Evolutionary conservation across 2,888 invertebrate genomes (phyloP), one percentile per base, ranked within the genome.

Genomic region (Cephus sareptanus): DNA sequence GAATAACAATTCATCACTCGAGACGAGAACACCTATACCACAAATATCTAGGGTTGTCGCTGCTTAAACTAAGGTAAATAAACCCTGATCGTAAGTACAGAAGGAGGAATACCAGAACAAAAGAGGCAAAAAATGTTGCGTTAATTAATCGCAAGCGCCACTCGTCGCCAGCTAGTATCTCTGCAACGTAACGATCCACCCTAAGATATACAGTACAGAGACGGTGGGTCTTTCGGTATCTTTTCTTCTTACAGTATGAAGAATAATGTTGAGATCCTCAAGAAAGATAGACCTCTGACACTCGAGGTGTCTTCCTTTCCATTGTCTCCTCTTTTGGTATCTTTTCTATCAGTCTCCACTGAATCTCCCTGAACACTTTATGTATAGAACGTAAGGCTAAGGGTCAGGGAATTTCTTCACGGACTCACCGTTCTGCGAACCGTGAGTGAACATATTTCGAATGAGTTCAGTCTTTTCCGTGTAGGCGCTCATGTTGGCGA

Each of bases 401-500:
- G 23, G 56, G 56, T 56, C 56, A 56, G 56, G 23, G 56, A 23
- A 56, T 56, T 23, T 56, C 23, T 56, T 56, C 9, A 23, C 56
- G 23, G 23, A 56, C 90, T 88, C 83, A 92, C 92, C 88, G 76
- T 85, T 87, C 74, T 88, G 89, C 0, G 90, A 84, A 37, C 93
- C 94, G 78, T 94, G 93, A 2, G 92, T 93, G 75, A 97, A 95
- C 85, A 96, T 94, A 77, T 93, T 92, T 83, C 94, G 94, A 0
- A 97, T 92, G 77, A 94, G 93, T 34, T 95, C 94, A 0, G 97
- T 97, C 92, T 98, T 98, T 34, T 95, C 95, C 37, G 95, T 94
- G 88, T 98, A 97, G 79, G 97, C 96, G 86, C 95, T 94, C 70
- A 95, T 95, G 77, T 94, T 94, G 0, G 96, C 94, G 80, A 98